These are phyloP conservation scores for Xestobium rufovillosum DNA, from an alignment of 2,888 invertebrate genomes.

Conservation along the genomic window DNA sequence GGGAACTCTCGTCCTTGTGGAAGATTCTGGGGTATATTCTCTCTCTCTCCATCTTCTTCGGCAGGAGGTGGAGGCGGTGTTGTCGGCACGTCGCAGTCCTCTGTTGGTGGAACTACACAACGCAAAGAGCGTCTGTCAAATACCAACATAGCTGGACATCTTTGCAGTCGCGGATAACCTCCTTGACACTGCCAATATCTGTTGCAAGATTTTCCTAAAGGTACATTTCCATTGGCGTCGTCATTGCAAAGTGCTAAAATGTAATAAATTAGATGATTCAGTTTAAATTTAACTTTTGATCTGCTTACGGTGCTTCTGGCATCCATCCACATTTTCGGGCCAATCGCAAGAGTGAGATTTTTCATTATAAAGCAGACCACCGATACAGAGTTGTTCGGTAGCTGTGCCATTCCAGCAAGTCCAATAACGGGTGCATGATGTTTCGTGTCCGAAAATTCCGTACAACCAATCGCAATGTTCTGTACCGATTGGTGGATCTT, in stretches of 20 bases:
- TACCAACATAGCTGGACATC: conserved; percentile 86
- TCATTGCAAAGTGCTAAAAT: conserved; percentile 80
- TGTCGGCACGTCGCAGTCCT: conserved; percentile 79
- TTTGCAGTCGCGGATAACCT: conserved; percentile 82
- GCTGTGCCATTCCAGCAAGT: conserved; percentile 94
- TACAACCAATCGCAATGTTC: conserved; percentile 91
- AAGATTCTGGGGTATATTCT: conserved; percentile 36
- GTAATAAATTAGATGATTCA: conserved; percentile 4
- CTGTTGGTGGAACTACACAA: conserved; percentile 84
- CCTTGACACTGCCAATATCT: conserved; percentile 93
- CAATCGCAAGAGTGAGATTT: conserved; percentile 87
- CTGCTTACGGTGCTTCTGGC: conserved; percentile 87
- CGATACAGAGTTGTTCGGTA: conserved; percentile 86
- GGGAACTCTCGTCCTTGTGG: conserved; percentile 33
- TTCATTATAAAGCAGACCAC: conserved; percentile 84
- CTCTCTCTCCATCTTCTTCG: conserved; percentile 44
- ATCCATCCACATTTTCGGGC: conserved; percentile 90
- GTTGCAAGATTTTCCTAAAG: conserved; percentile 87
- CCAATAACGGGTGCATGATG: conserved; percentile 89
- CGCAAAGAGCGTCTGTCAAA: conserved; percentile 74
- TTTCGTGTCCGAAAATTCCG: conserved; percentile 90
- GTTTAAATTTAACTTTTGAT: background rate
- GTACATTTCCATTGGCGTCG: conserved; percentile 85
- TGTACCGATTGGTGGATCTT: conserved; percentile 74
- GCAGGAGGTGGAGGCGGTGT: conserved; percentile 60